Evolutionary conservation across 2,888 invertebrate genomes (phyloP), one percentile per base, ranked within the genome.

Genomic region (Xestia rhomboidea): DNA sequence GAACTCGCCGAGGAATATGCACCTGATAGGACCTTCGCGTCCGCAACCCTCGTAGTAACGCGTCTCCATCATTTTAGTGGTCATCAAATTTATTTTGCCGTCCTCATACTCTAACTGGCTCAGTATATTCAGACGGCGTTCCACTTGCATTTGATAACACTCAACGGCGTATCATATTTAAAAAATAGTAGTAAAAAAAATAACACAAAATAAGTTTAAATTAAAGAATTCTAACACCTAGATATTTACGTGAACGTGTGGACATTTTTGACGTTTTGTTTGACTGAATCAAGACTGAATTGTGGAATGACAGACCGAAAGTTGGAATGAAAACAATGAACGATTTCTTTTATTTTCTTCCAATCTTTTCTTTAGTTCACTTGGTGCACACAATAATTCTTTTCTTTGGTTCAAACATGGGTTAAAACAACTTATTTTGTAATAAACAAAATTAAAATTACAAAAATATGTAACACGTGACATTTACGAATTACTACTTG

Each of bases 1-100:
- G 90, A 98, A 98, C 90, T 98, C 97, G 78, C 98, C 98, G 57
- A 98, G 97, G 92, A 98, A 98, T 93, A 98, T 98, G 90, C 98
- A 98, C 73, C 98, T 97, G 84, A 98, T 98, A 13, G 98, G 97
- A 10, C 98, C 98, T 91, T 98, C 98, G 70, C 97, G 97, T 18
- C 97, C 97, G 85, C 97, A 97, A 7, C 97, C 97, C 89, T 97
- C 97, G 87, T 97, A 97, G 88, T 97, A 97, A 38, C 96, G 93
- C 5, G 96, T 96, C 89, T 97, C 97, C 96, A 97, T 96, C 76
- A 91, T 91, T 89, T 92, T 93, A 34, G 90, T 88, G 77, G 92
- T 90, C 91, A 92, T 93, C 74, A 92, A 89, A 82, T 73, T 87
- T 76, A 89, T 77, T 81, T 93, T 91, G 70, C 85, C 85, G 85